Base-by-base conservation (phyloP, 2,113 vertebrate genomes). In the Scomber scombrus region DNA sequence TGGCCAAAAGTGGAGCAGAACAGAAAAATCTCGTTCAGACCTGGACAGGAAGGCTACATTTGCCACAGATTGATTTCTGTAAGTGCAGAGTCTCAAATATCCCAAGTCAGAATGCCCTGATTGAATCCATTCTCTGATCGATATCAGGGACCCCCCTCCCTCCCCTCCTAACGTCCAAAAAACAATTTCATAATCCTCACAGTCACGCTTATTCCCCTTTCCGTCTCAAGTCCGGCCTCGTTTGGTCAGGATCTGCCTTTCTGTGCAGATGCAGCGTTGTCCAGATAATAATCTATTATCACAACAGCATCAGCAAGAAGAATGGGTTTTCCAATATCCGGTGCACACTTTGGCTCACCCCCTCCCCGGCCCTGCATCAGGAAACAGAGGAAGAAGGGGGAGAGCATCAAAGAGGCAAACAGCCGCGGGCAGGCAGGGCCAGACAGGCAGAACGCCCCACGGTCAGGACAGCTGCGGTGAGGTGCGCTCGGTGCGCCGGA, bases 261-360 rank as follows among this genome's bases (percentile, higher is more conserved):
- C 62, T 47, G 64, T 58, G 72, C 54, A 55, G 71, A 67, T 49
- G 81, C 74, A 71, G 70, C 82, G 74, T 26, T 31, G 84, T 72
- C 55, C 88, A 19, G 85, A 90, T 86, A 76, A 84, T 73, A 29
- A 87, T 90, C 87, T 87, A 78, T 85, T 75, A 88, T 92, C 83
- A 76, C 78, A 80, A 76, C 87, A 82, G 88, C 89, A 90, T 84
- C 87, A 78, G 86, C 80, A 57, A 89, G 90, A 86, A 91, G 92
- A 91, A 90, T 92, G 91, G 92, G 54, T 92, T 94, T 93, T 91
- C 92, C 93, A 92, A 94, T 94, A 93, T 94, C 93, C 92, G 93
- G 93, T 93, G 87, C 90, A 92, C 90, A 90, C 88, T 93, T 92
- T 74, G 87, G 86, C 88, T 91, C 90, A 67, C 81, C 88, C 84